phyloP scores from a whole-genome alignment of 2,888 invertebrate genomes.

The Nymphalis c-album region DNA sequence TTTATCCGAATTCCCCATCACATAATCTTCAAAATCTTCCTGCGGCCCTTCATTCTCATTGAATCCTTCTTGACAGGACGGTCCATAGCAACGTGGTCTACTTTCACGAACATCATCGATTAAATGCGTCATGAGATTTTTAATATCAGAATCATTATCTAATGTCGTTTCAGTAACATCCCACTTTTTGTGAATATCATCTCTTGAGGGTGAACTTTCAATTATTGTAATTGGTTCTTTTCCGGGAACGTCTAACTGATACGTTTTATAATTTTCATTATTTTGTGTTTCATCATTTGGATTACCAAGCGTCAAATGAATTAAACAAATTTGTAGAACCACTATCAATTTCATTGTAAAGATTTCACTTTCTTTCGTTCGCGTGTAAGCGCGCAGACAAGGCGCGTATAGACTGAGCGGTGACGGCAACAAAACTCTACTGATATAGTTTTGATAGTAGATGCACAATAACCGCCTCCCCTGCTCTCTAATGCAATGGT shows the following conservation, averaged over 20 bases:
- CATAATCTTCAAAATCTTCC: slow-evolving; percentile 82
- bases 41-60: slow-evolving; percentile 67
- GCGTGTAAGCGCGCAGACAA: slow-evolving; percentile 64
- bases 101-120: slow-evolving; percentile 65
- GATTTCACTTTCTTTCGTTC: slow-evolving; percentile 72
- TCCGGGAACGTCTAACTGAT: slow-evolving; percentile 80
- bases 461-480: slow-evolving; percentile 72
- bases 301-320: slow-evolving; percentile 55
- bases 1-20: slow-evolving; percentile 80
- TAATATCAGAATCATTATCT: slow-evolving; percentile 59
- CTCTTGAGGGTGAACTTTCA: slow-evolving; percentile 65
- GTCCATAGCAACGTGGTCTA: slow-evolving; percentile 70
- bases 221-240: slow-evolving; percentile 81
- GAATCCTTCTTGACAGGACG: slow-evolving; percentile 70
- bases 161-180: slow-evolving; percentile 48
- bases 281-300: slow-evolving; percentile 62
- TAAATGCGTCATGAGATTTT: slow-evolving; percentile 71
- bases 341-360: slow-evolving; percentile 71
- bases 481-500: slow-evolving; percentile 75
- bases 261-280: slow-evolving; percentile 70
- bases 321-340: slow-evolving; percentile 58
- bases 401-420: slow-evolving; percentile 72
- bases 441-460: slow-evolving; percentile 79
- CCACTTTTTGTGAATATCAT: slow-evolving; percentile 43
- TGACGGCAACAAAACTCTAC: slow-evolving; percentile 55